phyloP scores from a whole-genome alignment of 2,797 vertebrate genomes.

The Channa striata region DNA sequence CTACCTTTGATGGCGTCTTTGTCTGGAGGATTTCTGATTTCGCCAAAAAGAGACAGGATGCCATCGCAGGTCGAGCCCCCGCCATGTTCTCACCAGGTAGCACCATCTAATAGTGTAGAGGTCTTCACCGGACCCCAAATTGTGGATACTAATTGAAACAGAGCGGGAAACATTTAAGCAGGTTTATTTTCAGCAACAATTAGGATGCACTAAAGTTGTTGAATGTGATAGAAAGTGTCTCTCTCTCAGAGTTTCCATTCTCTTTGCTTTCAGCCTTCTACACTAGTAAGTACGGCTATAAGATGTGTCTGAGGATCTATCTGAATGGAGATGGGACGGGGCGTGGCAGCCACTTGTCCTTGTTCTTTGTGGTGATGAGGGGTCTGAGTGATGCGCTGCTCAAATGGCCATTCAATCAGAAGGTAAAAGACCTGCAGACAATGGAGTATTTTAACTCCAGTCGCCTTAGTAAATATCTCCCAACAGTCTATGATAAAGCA shows the following conservation, averaged over 20 bases:
- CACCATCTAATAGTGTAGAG: fast-evolving
- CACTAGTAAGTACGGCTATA: constrained; percentile 97
- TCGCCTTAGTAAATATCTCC: too few species aligned
- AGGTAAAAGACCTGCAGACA: constrained; percentile 80
- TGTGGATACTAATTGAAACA: too few species aligned
- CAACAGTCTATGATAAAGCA: too few species aligned
- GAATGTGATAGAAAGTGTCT: too few species aligned
- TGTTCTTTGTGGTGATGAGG: constrained; percentile 99
- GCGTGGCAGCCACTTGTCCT: constrained; percentile 93
- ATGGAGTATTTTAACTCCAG: too few species aligned
- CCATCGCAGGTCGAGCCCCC: constrained; percentile 90
- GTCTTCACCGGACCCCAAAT: too few species aligned
- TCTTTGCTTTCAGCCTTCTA: constrained; percentile 90
- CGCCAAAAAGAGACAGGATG: constrained; percentile 94
- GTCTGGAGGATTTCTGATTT: constrained; percentile 97
- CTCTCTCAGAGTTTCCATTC: background rate
- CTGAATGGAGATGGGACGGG: constrained; percentile 97
- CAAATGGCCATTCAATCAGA: constrained; percentile 99
- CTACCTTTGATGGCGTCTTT: constrained; percentile 94
- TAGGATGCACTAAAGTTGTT: too few species aligned
- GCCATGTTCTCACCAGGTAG: constrained; percentile 95
- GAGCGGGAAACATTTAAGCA: too few species aligned
- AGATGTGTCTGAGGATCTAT: constrained; percentile 97
- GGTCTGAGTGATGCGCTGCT: constrained; percentile 93
- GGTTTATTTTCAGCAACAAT: too few species aligned